Conservation (phyloP, 2,797 vertebrate species). For the Presbytis comata region DNA sequence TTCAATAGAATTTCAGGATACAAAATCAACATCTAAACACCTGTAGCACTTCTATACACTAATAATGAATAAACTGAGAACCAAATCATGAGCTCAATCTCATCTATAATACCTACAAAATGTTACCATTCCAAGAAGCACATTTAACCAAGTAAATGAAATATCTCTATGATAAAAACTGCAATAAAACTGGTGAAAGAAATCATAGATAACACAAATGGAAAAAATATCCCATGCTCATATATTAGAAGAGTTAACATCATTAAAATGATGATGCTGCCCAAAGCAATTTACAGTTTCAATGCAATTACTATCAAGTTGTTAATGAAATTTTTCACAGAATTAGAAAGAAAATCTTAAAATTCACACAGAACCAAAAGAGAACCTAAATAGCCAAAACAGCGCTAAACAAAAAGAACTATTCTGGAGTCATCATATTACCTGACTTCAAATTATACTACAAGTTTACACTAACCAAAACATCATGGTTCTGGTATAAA, state of each 20-base stretch:
- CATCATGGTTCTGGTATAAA: neutral
- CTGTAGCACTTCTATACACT: neutral
- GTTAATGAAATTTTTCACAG: neutral
- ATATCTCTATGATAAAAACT: neutral
- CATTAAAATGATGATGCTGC: neutral
- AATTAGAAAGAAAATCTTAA: neutral
- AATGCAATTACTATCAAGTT: neutral
- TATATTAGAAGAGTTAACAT: neutral
- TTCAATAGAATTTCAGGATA: neutral
- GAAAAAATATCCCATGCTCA: neutral
- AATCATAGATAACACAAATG: neutral
- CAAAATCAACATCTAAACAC: neutral
- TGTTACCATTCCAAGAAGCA: neutral
- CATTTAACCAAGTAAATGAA: neutral
- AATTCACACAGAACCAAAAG: neutral
- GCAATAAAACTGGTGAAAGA: neutral
- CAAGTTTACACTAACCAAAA: neutral
- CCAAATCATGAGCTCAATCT: neutral
- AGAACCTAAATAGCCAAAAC: neutral
- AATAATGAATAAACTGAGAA: neutral
- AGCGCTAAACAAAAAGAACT: neutral
- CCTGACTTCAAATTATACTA: neutral
- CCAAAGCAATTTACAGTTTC: neutral
- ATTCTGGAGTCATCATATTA: neutral
- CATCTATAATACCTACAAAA: neutral